Evolutionary conservation across 2,113 vertebrate genomes (phyloP).

Genomic region (Cololabis saira): DNA sequence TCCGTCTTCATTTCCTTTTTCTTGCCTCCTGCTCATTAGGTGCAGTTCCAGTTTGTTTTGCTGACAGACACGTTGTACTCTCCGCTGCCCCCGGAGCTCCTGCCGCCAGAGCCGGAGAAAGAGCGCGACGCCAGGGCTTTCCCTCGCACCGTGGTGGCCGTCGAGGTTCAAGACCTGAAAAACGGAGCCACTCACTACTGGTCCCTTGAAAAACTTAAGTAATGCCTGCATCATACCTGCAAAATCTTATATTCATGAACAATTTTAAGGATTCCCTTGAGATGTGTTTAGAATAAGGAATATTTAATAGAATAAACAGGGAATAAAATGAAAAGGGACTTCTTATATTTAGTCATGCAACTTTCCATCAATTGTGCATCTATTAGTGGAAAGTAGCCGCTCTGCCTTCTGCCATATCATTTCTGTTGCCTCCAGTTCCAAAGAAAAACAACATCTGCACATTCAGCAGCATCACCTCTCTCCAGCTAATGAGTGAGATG

Average conservation of each 20-base stretch:
- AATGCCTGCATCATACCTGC: constrained; percentile 41
- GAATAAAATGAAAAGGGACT: too few species aligned
- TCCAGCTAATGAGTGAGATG: neutral
- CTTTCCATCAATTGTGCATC: neutral
- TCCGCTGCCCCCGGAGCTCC: constrained; percentile 90
- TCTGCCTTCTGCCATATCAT: neutral
- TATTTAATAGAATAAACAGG: too few species aligned
- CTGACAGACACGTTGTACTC: constrained; percentile 96
- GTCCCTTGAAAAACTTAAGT: constrained; percentile 98
- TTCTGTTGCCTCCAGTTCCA: neutral
- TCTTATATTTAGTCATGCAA: neutral
- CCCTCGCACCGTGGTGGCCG: constrained; percentile 94
- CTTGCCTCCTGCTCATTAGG: constrained; percentile 73
- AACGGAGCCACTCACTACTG: constrained; percentile 97
- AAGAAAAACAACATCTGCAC: neutral
- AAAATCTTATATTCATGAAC: too few species aligned
- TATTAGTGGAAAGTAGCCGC: too few species aligned
- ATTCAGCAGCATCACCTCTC: neutral
- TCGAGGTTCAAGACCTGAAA: constrained; percentile 97
- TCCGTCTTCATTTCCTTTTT: neutral
- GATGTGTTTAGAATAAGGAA: too few species aligned
- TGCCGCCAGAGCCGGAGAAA: constrained; percentile 87
- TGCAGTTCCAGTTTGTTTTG: constrained; percentile 98
- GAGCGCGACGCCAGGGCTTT: constrained; percentile 84
- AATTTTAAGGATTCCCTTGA: too few species aligned